phyloP scores from a whole-genome alignment of 2,888 invertebrate species.

The Leistus spinibarbis region DNA sequence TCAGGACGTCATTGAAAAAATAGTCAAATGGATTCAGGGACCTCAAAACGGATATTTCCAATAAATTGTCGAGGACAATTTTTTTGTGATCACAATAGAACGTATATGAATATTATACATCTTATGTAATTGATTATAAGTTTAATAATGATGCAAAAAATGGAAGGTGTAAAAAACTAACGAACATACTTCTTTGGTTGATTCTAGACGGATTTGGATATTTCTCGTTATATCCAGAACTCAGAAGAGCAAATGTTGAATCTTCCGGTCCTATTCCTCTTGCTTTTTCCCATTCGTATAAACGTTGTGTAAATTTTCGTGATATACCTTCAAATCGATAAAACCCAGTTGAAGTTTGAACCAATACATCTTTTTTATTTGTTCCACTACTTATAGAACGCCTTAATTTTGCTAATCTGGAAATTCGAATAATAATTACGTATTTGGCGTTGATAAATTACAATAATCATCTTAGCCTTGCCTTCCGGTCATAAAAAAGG shows the following conservation, averaged over 20 bases:
- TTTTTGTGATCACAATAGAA: no score
- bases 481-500: background rate
- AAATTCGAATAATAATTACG: slow-evolving; percentile 11
- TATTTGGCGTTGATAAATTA: background rate
- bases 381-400: slow-evolving; percentile 62
- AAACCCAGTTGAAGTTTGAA: slow-evolving; percentile 82
- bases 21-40: no score
- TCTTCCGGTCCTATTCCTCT: slow-evolving; percentile 84
- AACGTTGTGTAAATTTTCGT: slow-evolving; percentile 84
- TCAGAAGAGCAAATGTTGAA: slow-evolving; percentile 80
- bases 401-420: slow-evolving; percentile 63
- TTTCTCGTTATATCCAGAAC: slow-evolving; percentile 60
- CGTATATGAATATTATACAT: no score
- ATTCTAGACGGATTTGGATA: slow-evolving; percentile 7
- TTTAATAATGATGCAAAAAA: background rate
- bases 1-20: no score
- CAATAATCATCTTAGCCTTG: background rate
- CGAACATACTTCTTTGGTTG: background rate
- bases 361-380: slow-evolving; percentile 73
- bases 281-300: slow-evolving; percentile 93
- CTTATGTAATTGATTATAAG: no score
- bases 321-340: slow-evolving; percentile 87
- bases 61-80: no score
- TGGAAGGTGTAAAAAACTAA: background rate
- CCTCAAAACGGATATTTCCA: no score